Conservation (phyloP, 2,888 invertebrate species). For the Hydrotaea diabolus region DNA sequence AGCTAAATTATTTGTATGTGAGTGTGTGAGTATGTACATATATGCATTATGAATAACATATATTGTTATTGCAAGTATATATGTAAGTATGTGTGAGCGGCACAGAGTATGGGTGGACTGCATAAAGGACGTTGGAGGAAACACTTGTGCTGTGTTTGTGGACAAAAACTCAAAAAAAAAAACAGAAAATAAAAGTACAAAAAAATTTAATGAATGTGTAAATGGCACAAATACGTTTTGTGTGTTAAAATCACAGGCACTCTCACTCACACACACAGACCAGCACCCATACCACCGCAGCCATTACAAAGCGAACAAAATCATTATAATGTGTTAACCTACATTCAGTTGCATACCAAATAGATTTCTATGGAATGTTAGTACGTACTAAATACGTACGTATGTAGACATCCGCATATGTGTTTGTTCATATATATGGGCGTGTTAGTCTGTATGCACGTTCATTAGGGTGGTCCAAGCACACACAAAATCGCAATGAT, state of each 20-base stretch:
- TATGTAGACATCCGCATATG: constrained; percentile 19
- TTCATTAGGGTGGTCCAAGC: too few relatives aligned
- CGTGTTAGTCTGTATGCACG: not conserved
- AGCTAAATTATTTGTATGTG: constrained; percentile 8
- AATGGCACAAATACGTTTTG: constrained; percentile 60
- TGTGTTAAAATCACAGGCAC: constrained; percentile 42
- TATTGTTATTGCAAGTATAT: not conserved
- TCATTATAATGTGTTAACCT: constrained; percentile 33
- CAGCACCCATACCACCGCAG: not conserved
- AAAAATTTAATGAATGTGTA: constrained; percentile 38
- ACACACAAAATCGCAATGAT: too few relatives aligned
- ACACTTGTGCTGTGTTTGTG: not conserved
- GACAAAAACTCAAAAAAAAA: not conserved
- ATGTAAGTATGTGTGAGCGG: not conserved
- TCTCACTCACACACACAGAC: not conserved
- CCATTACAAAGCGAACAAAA: constrained; percentile 3
- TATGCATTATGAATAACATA: constrained; percentile 8
- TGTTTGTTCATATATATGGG: constrained; percentile 16
- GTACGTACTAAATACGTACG: not conserved
- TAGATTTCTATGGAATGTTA: not conserved
- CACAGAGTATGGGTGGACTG: not conserved
- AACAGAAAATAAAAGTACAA: constrained; percentile 3
- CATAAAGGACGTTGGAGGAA: constrained; percentile 8
- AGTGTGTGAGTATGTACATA: not conserved
- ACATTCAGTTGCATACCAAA: constrained; percentile 17